Conservation (phyloP, 1,140 invertebrate species). For the Myzus persicae region DNA sequence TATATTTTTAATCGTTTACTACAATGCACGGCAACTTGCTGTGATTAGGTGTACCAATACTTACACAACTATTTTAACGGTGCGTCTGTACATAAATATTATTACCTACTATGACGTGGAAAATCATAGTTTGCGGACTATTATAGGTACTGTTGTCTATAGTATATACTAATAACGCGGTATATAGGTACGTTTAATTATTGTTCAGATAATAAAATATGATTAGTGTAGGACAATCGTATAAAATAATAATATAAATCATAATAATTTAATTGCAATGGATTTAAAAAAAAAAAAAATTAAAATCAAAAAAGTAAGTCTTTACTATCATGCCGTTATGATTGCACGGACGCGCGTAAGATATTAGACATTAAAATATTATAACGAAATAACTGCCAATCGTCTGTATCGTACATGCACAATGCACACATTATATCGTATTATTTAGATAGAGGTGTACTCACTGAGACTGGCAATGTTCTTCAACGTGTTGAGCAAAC, state of each 20-base stretch:
- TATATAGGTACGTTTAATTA: neutral
- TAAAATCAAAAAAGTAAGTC: no score
- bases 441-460: neutral
- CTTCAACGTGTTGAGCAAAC: slow-evolving; percentile 52
- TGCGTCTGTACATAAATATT: neutral
- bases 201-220: neutral
- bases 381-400: neutral
- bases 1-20: neutral
- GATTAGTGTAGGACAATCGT: neutral
- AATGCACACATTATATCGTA: neutral
- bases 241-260: neutral
- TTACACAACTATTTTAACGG: neutral
- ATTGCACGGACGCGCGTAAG: neutral
- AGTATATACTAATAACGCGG: neutral
- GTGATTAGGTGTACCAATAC: no score
- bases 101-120: neutral
- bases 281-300: no score
- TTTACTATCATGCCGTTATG: no score
- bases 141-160: no score
- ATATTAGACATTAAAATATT: neutral
- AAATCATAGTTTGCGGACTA: neutral
- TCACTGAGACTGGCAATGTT: slow-evolving; percentile 53
- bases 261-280: no score
- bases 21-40: neutral
- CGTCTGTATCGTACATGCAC: neutral